Evolutionary conservation across 2,888 invertebrate genomes (phyloP).

Genomic region (Macrosoma leucophasiata): DNA sequence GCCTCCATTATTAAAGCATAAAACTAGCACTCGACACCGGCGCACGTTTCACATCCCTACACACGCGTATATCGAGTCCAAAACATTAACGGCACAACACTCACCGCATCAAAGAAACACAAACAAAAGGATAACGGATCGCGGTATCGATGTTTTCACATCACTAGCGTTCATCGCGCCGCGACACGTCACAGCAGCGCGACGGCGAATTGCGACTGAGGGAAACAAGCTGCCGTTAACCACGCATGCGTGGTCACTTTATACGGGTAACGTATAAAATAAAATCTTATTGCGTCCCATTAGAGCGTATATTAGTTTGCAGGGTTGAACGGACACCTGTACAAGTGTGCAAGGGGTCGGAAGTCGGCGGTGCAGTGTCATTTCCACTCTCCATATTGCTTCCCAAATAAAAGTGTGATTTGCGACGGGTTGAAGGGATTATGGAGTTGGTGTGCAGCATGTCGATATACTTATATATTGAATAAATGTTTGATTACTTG

Average conservation of each 20-base stretch:
- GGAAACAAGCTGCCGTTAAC: conserved; percentile 31
- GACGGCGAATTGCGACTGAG: conserved; percentile 48
- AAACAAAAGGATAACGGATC: conserved; percentile 8
- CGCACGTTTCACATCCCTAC: conserved; percentile 7
- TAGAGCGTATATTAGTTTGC: conserved; percentile 18
- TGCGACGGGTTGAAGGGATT: conserved; percentile 39
- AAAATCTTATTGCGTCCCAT: conserved; percentile 25
- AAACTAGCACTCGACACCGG: conserved; percentile 28
- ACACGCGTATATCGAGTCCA: neutral
- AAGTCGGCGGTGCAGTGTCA: conserved; percentile 72
- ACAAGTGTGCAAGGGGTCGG: conserved; percentile 57
- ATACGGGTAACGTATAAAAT: conserved; percentile 22
- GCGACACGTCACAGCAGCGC: conserved; percentile 31
- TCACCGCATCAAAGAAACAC: no score
- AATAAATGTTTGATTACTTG: no score
- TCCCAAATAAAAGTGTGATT: conserved; percentile 70
- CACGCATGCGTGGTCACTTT: conserved; percentile 37
- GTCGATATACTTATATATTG: no score
- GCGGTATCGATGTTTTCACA: conserved; percentile 35
- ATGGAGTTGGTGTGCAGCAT: no score
- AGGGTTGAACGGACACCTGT: conserved; percentile 55
- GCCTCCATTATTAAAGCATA: conserved; percentile 57
- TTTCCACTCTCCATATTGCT: conserved; percentile 68
- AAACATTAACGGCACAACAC: no score
- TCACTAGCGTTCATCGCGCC: conserved; percentile 36